Base-by-base conservation (phyloP, 2,888 invertebrate species). In the Cistogaster globosa region DNA sequence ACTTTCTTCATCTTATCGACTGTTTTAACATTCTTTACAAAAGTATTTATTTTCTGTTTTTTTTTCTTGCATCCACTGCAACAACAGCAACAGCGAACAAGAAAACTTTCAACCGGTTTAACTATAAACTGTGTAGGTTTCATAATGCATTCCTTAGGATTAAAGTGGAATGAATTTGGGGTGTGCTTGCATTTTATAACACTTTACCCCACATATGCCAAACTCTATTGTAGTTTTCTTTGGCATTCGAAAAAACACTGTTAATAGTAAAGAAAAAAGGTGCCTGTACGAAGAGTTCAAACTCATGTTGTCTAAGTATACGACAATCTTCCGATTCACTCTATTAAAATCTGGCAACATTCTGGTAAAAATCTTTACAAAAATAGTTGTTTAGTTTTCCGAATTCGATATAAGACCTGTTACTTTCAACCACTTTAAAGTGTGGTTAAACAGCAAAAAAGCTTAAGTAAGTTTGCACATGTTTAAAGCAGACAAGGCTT, bases 1-100 rank as follows among this genome's bases (percentile, higher is more conserved):
- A 84, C 84, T 85, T 85, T 82, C 71, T 68, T 57, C 45, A 45
- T 78, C 58, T 84, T 67, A 67, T 71, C 62, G 58, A 75, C 76
- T 80, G 76, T 69, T 69, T 83, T 78, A 63, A 48, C 77, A 83
- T 77, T 82, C 76, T 76, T 82, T 58, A 12, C 51, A 53, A 51
- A n/a, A 72, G 57, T 42, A 67, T 67, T 65, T 58, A 1, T 36
- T 45, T n/a, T n/a, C n/a, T n/a, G n/a, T n/a, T n/a, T n/a, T n/a
- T n/a, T 22, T 45, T 55, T 76, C 4, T 42, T 55, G 55, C 45
- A 48, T 42, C 42, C 26, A 16, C 32, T 45, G 36, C 51, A 11
- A 38, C 58, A 51, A 42, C 42, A n/a, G 32, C 58, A 53, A 20
- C 16, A 42, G 32, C 20, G 51, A 18, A 8, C 58, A 67, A 55